Evolutionary conservation across 2,113 vertebrate genomes (phyloP).

Genomic region (Nothobranchius furzeri): DNA sequence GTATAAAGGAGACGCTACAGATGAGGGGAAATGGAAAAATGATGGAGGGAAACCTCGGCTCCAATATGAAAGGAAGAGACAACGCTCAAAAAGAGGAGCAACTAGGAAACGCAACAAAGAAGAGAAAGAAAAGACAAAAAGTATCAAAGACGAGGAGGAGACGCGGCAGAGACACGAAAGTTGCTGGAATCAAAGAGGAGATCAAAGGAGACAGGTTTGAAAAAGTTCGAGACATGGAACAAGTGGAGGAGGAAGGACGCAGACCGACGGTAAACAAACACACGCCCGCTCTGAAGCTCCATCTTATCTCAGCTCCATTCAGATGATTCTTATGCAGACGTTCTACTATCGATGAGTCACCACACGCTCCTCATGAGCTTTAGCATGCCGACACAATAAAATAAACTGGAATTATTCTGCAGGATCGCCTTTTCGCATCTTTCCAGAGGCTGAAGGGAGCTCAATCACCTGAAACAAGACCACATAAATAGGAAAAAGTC

Average conservation of each 20-base stretch:
- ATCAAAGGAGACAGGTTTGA: conserved; percentile 8
- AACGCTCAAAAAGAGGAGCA: conserved; percentile 8
- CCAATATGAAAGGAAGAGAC: conserved; percentile 13
- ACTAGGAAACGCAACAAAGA: conserved; percentile 3
- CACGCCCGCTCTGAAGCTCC: conserved; percentile 66
- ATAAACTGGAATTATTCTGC: no score
- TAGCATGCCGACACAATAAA: no score
- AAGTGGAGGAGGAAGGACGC: conserved; percentile 21
- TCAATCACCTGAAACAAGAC: no score
- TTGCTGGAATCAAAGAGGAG: conserved; percentile 10
- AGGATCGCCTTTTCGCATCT: no score
- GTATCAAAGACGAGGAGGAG: not conserved
- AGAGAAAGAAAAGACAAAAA: not conserved
- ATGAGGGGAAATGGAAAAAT: conserved; percentile 11
- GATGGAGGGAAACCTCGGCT: conserved; percentile 3
- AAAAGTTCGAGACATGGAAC: conserved; percentile 36
- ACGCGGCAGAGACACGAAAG: not conserved
- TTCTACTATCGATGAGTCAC: not conserved
- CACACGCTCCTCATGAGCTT: no score
- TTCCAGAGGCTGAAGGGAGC: no score
- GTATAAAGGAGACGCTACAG: conserved; percentile 5
- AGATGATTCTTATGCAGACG: conserved; percentile 38
- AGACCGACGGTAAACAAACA: conserved; percentile 70
- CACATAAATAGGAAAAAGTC: no score
- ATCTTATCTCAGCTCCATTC: conserved; percentile 47